Percentiles rank a stretch among this genome's conserved stretches.
Evolutionary conservation across 2,113 vertebrate species (phyloP).

Genomic region (Lophochroa leadbeateri): DNA sequence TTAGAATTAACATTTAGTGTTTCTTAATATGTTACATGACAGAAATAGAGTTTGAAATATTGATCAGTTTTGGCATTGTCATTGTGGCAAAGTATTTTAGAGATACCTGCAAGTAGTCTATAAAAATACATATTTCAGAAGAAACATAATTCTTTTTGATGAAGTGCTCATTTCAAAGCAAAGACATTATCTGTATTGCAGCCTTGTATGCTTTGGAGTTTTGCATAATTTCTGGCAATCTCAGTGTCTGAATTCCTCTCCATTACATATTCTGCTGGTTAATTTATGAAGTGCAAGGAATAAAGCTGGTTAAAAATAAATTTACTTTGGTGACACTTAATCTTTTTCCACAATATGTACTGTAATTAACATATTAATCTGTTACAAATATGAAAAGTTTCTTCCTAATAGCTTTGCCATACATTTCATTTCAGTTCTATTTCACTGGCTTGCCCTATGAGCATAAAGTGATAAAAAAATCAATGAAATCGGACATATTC

Average conservation of each 20-base stretch:
- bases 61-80: not conserved
- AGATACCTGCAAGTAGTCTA: not conserved
- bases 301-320: conserved; percentile 71
- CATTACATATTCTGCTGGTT: conserved; percentile 41
- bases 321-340: conserved; percentile 69
- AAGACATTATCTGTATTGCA: conserved; percentile 40
- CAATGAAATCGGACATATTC: conserved; percentile 25
- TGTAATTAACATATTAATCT: conserved; percentile 74
- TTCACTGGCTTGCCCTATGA: conserved; percentile 12
- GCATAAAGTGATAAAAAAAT: not conserved
- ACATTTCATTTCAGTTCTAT: conserved; percentile 45
- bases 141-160: conserved; percentile 31
- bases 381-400: conserved; percentile 62
- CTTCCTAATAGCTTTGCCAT: conserved; percentile 52
- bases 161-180: conserved; percentile 44
- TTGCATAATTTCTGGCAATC: conserved; percentile 59
- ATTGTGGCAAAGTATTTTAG: not conserved
- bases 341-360: conserved; percentile 49
- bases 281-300: conserved; percentile 67
- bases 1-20: not conserved
- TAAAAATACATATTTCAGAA: not conserved
- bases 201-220: conserved; percentile 20
- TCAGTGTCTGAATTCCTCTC: not conserved
- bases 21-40: not conserved
- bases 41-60: not conserved